Percentiles rank a stretch among this genome's conserved stretches.
Evolutionary conservation across 2,888 invertebrate species (phyloP).

Genomic region (Malacosoma neustria): DNA sequence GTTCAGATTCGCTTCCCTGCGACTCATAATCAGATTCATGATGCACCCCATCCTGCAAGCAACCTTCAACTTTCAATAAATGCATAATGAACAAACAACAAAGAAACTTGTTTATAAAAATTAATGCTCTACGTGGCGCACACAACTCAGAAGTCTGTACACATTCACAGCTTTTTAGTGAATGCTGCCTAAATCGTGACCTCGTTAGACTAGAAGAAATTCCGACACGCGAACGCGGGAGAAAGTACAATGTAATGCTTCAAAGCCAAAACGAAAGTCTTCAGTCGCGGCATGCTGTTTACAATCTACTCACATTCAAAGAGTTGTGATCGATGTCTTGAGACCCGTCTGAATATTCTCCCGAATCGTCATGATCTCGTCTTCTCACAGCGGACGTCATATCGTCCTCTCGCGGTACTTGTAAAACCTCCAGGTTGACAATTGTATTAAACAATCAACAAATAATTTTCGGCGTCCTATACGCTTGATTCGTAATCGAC

Average conservation of each 20-base stretch:
- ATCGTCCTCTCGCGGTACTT: conserved; percentile 55
- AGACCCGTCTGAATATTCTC: conserved; percentile 66
- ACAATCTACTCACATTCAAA: conserved; percentile 54
- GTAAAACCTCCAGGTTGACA: conserved; percentile 64
- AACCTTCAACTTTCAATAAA: conserved; percentile 53
- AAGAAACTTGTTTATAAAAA: conserved; percentile 23
- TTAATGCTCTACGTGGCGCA: conserved; percentile 31
- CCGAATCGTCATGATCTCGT: conserved; percentile 58
- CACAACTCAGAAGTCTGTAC: conserved; percentile 36
- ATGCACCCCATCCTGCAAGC: conserved; percentile 59
- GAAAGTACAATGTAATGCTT: conserved; percentile 62
- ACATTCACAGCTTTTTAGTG: conserved; percentile 42
- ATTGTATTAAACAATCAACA: conserved; percentile 28
- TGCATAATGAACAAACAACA: conserved; percentile 37
- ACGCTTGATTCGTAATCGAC: conserved; percentile 30
- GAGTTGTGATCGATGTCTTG: conserved; percentile 63
- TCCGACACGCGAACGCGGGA: conserved; percentile 62
- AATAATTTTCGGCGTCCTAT: conserved; percentile 30
- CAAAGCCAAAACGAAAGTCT: conserved; percentile 64
- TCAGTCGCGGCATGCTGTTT: conserved; percentile 14
- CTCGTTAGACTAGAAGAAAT: conserved; percentile 68
- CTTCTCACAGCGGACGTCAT: conserved; percentile 66
- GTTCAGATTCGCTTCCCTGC: conserved; percentile 65
- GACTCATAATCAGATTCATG: conserved; percentile 69
- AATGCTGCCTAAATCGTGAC: conserved; percentile 60